Conservation (phyloP, 2,888 invertebrate genomes). For the Neoaliturus tenellus region DNA sequence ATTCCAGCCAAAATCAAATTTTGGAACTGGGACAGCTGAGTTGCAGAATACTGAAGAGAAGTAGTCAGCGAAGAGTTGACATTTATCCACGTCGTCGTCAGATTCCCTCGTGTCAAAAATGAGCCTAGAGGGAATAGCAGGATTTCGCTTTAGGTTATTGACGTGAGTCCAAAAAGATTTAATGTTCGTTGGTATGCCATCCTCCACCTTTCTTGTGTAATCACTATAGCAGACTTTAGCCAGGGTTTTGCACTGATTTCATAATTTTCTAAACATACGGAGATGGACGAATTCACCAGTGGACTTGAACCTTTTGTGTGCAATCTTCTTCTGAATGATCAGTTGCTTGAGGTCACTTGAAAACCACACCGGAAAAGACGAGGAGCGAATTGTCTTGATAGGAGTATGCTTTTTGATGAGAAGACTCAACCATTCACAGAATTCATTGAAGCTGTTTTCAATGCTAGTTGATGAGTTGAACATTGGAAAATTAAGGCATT, state of each 20-base stretch:
- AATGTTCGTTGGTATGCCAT: not conserved
- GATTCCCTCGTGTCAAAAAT: not conserved
- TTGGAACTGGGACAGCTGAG: not conserved
- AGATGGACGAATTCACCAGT: not conserved
- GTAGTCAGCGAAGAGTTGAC: constrained; percentile 23
- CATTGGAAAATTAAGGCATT: not conserved
- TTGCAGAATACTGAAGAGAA: not conserved
- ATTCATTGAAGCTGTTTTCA: not conserved
- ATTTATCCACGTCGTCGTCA: not conserved
- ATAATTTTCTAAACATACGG: too few relatives aligned
- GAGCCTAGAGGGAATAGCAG: not conserved
- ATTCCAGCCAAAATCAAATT: constrained; percentile 20
- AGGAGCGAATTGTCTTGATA: not conserved
- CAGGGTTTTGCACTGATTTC: too few relatives aligned
- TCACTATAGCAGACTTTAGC: too few relatives aligned
- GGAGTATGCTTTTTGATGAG: too few relatives aligned
- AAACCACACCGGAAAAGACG: not conserved
- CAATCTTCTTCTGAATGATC: not conserved
- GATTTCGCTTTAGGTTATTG: not conserved
- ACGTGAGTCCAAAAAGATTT: not conserved
- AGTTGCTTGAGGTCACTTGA: not conserved
- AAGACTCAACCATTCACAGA: too few relatives aligned
- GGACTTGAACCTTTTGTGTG: not conserved
- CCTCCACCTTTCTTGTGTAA: not conserved
- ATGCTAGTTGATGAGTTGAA: too few relatives aligned